Evolutionary conservation across 1,140 invertebrate species (phyloP), one percentile per base, ranked within the genome.

Genomic region (Globodera rostochiensis): DNA sequence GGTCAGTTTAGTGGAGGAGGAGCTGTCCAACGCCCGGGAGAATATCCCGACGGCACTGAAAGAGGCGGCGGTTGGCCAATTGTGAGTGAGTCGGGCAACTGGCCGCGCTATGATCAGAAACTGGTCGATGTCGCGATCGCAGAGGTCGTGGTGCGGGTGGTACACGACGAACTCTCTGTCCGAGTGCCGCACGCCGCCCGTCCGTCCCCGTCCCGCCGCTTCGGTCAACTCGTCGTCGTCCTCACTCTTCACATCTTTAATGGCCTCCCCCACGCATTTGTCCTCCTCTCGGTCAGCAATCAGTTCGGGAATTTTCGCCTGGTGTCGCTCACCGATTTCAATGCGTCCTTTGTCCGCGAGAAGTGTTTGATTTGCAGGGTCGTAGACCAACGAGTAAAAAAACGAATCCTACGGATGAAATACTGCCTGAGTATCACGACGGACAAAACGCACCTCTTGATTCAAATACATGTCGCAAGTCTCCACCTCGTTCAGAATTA

Each of bases 381-480:
- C 98, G 92, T 98, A 99, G 83, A 99, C 97, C 90, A 99, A 93
- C 90, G 97, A 98, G 92, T 99, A 99, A 91, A 98, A 99, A 93
- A 99, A 99, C 90, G 95, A 94, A 91, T 99, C 96, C 93, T 81
- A 3, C 3, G 15, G 45, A 74, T 15, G n/a, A 64, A 77, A 0
- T 46, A 47, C 4, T 13, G 47, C 36, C 45, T 67, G 19, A 45
- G 49, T 46, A 93, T 93, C 93, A 91, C 95, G 94, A 91, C 95
- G 94, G 90, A 66, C n/a, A 49, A 78, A 50, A 11, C 21, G 8
- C 11, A 45, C 74, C 70, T 98, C 96, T 93, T 96, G 96, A 92
- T 95, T 95, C 84, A 98, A 93, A 92, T 99, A 99, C 90, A 95
- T 96, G 86, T 94, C 92, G 86, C 97, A 92, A 84, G 95, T 95